Conservation (phyloP, 2,888 invertebrate species). For the Ferrisia virgata region DNA sequence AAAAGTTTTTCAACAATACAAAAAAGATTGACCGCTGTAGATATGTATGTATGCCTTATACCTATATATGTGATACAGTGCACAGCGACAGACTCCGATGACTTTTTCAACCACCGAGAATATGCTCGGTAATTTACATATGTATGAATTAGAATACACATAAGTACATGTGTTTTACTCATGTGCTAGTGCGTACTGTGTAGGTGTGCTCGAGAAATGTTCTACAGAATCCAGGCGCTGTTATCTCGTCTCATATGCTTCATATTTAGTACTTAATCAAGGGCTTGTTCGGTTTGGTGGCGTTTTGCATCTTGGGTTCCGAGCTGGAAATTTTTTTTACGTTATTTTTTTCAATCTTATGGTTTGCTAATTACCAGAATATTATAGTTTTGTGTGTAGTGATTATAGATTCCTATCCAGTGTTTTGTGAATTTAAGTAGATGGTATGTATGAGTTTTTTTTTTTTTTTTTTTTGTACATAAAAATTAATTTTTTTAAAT, state of each 20-base stretch:
- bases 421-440: background rate
- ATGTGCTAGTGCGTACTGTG: background rate
- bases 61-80: too few species aligned
- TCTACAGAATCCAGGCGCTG: background rate
- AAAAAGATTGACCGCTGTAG: background rate
- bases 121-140: background rate
- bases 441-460: background rate
- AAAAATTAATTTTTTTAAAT: too few species aligned
- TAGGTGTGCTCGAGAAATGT: background rate
- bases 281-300: conserved; percentile 26
- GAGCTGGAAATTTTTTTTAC: background rate
- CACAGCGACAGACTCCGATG: background rate
- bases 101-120: background rate
- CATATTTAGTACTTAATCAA: conserved; percentile 16
- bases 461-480: background rate
- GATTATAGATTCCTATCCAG: background rate
- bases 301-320: background rate
- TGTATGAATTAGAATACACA: background rate
- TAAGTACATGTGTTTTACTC: conserved; percentile 11
- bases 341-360: background rate
- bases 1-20: background rate
- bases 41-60: too few species aligned
- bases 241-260: conserved; percentile 9
- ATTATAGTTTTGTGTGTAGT: background rate
- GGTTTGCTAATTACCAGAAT: background rate